Conservation (phyloP, 2,113 vertebrate species). For the Natator depressus region DNA sequence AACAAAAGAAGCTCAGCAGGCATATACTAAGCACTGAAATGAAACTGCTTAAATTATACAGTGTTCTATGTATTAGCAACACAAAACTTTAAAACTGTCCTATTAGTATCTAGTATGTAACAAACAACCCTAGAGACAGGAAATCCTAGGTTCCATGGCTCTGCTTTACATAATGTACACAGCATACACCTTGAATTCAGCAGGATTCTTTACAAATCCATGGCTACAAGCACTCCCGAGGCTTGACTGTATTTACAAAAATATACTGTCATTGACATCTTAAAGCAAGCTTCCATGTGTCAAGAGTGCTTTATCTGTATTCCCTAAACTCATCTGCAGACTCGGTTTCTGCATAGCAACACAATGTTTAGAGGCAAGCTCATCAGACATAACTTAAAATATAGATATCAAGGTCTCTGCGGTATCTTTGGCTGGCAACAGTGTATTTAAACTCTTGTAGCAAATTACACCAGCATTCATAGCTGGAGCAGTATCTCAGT, state of each 20-base stretch:
- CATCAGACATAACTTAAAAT: neutral
- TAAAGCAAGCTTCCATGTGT: neutral
- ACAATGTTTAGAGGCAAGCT: neutral
- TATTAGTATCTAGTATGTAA: rapidly evolving
- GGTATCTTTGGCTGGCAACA: neutral
- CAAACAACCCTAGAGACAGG: neutral
- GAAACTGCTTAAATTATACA: rapidly evolving
- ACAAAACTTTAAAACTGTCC: neutral
- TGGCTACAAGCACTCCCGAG: neutral
- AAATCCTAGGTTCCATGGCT: neutral
- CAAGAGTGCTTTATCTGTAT: neutral
- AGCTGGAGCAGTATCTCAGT: neutral
- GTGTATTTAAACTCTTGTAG: neutral
- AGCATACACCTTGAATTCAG: neutral
- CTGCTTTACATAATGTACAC: neutral
- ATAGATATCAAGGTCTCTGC: neutral
- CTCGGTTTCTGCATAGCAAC: neutral
- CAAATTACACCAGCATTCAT: neutral
- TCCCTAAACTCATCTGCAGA: neutral
- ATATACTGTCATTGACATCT: neutral
- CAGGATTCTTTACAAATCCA: rapidly evolving
- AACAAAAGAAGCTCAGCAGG: neutral
- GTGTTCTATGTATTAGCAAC: rapidly evolving
- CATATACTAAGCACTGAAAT: rapidly evolving
- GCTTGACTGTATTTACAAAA: neutral